These are phyloP conservation scores for Anticlea derivata DNA, from an alignment of 2,888 invertebrate genomes.

Conservation along the genomic window DNA sequence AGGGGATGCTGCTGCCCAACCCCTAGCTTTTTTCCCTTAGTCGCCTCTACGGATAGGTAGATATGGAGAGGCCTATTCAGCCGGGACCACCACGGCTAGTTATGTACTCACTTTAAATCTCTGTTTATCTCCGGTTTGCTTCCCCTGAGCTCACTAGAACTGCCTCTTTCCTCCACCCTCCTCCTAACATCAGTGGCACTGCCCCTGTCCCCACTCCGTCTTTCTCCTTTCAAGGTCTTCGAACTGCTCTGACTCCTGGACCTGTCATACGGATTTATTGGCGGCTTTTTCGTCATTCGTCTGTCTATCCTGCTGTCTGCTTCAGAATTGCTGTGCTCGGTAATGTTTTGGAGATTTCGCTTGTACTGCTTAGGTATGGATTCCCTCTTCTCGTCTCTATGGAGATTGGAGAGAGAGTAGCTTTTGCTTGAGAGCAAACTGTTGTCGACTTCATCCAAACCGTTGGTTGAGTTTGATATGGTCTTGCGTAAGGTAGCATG, in stretches of 20 bases:
- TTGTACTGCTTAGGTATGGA: constrained; percentile 66
- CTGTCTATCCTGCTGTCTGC: constrained; percentile 67
- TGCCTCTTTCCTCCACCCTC: constrained; percentile 39
- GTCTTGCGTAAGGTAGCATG: constrained; percentile 71
- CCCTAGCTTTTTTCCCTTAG: too few species aligned
- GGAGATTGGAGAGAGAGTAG: constrained; percentile 71
- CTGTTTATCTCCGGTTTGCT: constrained; percentile 70
- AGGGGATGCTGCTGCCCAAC: too few species aligned
- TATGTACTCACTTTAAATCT: constrained; percentile 71
- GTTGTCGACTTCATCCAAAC: constrained; percentile 71
- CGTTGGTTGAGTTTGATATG: constrained; percentile 75
- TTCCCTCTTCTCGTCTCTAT: constrained; percentile 61
- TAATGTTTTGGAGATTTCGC: constrained; percentile 84
- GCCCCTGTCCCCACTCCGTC: constrained; percentile 35
- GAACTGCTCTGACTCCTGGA: constrained; percentile 77
- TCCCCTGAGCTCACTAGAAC: constrained; percentile 37
- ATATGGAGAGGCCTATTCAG: too few species aligned
- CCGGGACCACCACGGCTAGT: too few species aligned
- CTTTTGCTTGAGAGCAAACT: constrained; percentile 67
- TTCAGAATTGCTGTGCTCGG: constrained; percentile 75
- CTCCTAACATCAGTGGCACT: constrained; percentile 54
- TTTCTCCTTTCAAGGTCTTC: constrained; percentile 62
- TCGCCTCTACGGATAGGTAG: too few species aligned
- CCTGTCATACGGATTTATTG: constrained; percentile 73
- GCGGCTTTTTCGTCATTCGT: constrained; percentile 62